Evolutionary conservation across 37 sponge, comb jelly and placozoan species (phyloP), one percentile per base, ranked within the genome.

Genomic region (Chondrilla cf. caribensis): DNA sequence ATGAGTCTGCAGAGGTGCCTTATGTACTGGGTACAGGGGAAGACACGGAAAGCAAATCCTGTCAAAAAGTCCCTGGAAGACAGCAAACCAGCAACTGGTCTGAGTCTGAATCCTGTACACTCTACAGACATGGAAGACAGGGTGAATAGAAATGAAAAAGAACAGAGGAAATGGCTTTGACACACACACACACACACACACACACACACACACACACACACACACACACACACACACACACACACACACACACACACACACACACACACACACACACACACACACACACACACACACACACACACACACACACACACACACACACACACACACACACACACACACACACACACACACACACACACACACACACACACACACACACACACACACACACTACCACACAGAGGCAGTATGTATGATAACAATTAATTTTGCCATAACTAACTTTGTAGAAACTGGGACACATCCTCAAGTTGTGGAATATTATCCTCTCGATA

Each of bases 21-120:
- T 33, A 98, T 91, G 90, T 98, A 98, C 87, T 98, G 99, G 0
- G 99, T 98, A 22, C 89, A 93, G 84, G 95, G 99, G 95, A 98
- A 98, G 41, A 98, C 97, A 39, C 97, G 76, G 77, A 95, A 98
- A 5, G 99, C 97, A 22, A 96, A 84, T n/a, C 97, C 99, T 26
- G 94, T 94, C 26, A 98, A 82, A 80, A 98, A 98, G 81, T 98
- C 99, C 32, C 99, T 88, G 22, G 99, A 95, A 21, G 99, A 98
- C n/a, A 98, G 90, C 37, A 95, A 89, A 86, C 93, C 93, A 35
- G 98, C 98, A 0, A 97, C 98, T 25, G 98, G 98, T 25, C 98
- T 83, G 22, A 97, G 90, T 24, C 73, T 81, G 77, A 95, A 97
- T 5, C 98, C 98, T 18, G 95, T 90, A 71, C 98, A 92, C 32